Conservation (phyloP, 2,113 vertebrate genomes). For the Saccopteryx bilineata region DNA sequence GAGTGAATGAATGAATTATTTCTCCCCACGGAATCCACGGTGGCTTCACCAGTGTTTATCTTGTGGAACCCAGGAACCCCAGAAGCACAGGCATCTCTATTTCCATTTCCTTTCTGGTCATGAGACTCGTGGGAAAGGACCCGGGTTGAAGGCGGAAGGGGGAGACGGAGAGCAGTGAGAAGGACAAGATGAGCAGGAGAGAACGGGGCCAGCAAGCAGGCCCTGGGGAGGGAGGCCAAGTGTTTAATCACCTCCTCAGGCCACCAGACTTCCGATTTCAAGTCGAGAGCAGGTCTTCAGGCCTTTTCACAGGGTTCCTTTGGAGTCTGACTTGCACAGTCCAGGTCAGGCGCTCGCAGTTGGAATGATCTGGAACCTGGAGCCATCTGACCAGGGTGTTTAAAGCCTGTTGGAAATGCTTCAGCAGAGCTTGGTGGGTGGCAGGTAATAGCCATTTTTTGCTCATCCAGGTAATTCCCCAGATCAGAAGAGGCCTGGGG, state of each 20-base stretch:
- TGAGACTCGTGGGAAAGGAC: background rate
- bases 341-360: fast-evolving
- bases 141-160: background rate
- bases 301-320: conserved; percentile 61
- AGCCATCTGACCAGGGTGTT: conserved; percentile 56
- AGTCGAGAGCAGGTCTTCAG: conserved; percentile 51
- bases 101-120: background rate
- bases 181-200: background rate
- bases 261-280: conserved; percentile 38
- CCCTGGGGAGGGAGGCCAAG: conserved; percentile 25
- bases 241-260: conserved; percentile 58
- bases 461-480: conserved; percentile 66
- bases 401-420: conserved; percentile 71
- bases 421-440: conserved; percentile 75
- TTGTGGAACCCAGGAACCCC: background rate
- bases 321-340: conserved; percentile 60
- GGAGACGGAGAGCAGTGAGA: background rate
- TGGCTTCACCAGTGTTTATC: background rate
- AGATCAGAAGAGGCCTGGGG: background rate
- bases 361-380: background rate
- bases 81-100: background rate
- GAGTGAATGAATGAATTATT: conserved; percentile 21
- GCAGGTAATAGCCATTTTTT: conserved; percentile 66
- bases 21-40: background rate
- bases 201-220: background rate